Base-by-base conservation (phyloP, 2,797 vertebrate species). In the Lagorchestes hirsutus region DNA sequence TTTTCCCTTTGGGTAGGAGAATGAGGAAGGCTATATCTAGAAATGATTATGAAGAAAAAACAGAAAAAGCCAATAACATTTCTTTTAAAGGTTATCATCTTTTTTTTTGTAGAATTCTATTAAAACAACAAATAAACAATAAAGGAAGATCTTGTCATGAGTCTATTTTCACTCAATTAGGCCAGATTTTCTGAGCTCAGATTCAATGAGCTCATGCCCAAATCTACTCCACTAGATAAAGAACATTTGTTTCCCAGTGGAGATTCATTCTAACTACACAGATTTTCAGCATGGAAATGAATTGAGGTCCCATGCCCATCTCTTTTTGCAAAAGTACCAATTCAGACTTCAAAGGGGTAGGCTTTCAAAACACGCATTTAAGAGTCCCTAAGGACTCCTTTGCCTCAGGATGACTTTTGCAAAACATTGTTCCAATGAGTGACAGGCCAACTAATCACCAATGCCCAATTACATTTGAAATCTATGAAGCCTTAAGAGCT, bases 341-440 rank as follows among this genome's bases (percentile, higher is more conserved):
- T 94, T 82, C 40, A 55, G 91, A 91, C 50, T 96, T 93, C 18
- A 95, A 96, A 97, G 40, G 50, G 92, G 59, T 92, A 29, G 1
- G 87, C 55, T 95, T 95, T 94, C 13, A 92, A 97, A 97, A 93
- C 3, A 54, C 40, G 1, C 46, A 95, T 97, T 96, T 91, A 62
- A 95, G 93, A 94, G 34, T 96, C 40, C 92, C 11, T 28, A 31
- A 50, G 92, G 58, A 94, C 87, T 40, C 12, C 92, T 93, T 90
- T 40, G n/a, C n/a, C 92, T 93, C 58, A 96, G 94, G 95, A 93
- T 6, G 1, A 29, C 46, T 22, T 90, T 93, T 93, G 31, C 34
- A 93, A 95, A 94, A 93, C 46, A 59, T 55, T 56, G 58, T 82
- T 54, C 12, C 54, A 46, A 92, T 59, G 29, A 54, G 4, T 54